Base-by-base conservation (phyloP, 2,888 invertebrate species). In the Malthinus seriepunctatus region DNA sequence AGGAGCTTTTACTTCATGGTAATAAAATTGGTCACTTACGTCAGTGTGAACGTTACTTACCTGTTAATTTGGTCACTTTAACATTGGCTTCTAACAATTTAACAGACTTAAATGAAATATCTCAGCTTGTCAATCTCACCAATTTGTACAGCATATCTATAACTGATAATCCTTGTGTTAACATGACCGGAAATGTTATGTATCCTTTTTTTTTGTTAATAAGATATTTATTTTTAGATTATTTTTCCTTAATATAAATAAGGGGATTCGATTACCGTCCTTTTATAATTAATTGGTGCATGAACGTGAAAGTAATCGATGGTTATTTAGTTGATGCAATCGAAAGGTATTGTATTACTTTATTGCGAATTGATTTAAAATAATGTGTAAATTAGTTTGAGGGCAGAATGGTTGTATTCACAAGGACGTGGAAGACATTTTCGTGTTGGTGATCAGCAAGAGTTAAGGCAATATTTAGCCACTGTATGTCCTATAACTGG, bases 391-490 rank as follows among this genome's bases (percentile, higher is more conserved):
- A 51, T 33, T 77, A 94, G 95, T 76, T 82, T 95, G 66, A 91
- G 93, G 81, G 95, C 95, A 0, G 96, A 96, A 76, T 97, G 96
- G 96, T 80, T 96, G 56, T 95, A 95, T 79, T 95, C 95, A 64
- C 96, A 96, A 82, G 96, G 96, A 44, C 88, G 92, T 70, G 96
- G 95, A 0, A 84, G 95, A 59, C 90, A 93, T 76, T 95, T 89
- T 80, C 88, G 90, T 54, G 81, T 88, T 10, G 95, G 95, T 0
- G 93, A 95, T 73, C 95, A 96, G 69, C 81, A 84, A 9, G 87
- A 89, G 57, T 79, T 95, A 42, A 86, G 89, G 48, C 89, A 91
- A 67, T 96, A 96, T 79, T 82, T 96, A 46, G 87, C 91, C 1
- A 84, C 88, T 11, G 90, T 89, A 2, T 95, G 95, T 73, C 94